Conservation (phyloP, 2,797 vertebrate genomes). For the Okamejei kenojei region DNA sequence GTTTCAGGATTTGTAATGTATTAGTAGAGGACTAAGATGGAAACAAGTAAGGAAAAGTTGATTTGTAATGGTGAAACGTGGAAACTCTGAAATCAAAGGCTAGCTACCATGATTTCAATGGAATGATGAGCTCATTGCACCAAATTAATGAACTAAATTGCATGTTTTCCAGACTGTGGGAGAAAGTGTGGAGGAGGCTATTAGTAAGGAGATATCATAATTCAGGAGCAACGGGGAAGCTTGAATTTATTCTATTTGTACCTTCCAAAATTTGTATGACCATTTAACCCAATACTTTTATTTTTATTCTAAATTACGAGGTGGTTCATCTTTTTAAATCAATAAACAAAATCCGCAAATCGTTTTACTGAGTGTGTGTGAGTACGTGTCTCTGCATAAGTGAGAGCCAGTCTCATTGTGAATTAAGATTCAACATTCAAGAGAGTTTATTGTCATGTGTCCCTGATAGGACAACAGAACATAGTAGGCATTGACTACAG, state of each 20-base stretch:
- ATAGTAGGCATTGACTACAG: too few relatives aligned
- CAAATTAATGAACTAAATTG: not conserved
- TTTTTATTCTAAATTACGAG: too few relatives aligned
- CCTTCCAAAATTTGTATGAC: not conserved
- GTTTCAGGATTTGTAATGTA: not conserved
- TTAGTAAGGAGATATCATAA: not conserved
- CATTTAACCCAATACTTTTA: not conserved
- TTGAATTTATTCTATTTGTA: not conserved
- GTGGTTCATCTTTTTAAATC: not conserved
- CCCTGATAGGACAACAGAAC: too few relatives aligned
- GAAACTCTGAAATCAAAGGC: not conserved
- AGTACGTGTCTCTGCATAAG: not conserved
- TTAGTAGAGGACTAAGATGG: not conserved
- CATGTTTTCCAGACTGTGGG: not conserved
- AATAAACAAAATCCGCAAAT: not conserved
- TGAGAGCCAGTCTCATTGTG: conserved; percentile 10
- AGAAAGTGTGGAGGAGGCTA: not conserved
- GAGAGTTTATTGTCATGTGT: too few relatives aligned
- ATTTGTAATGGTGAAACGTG: not conserved
- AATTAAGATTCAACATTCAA: not conserved
- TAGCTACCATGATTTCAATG: not conserved
- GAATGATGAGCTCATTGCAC: not conserved
- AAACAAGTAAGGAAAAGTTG: not conserved
- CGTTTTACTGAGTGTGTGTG: not conserved
- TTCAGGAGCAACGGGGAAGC: not conserved